Evolutionary conservation across 1,140 invertebrate species (phyloP), one percentile per base, ranked within the genome.

Genomic region (Drosophila mauritiana): DNA sequence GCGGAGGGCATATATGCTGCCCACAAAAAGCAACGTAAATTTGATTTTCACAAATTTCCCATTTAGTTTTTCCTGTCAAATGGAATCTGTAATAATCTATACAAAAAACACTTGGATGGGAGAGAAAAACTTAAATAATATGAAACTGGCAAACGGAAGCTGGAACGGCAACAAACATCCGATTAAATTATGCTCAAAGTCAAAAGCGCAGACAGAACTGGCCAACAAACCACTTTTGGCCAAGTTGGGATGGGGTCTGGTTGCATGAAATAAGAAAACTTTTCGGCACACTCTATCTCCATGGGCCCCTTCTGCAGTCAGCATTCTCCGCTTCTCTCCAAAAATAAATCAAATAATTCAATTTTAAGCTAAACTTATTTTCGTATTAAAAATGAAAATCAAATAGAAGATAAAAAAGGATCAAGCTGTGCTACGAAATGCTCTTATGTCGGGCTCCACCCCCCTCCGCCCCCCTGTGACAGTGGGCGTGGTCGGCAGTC

Each of bases 321-420:
- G 6, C 20, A 2, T 11, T 15, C 56, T 22, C 46, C 4, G 27
- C 39, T 15, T 10, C 55, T 51, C 49, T 57, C 68, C 59, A 54
- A 84, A 89, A 89, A 89, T 89, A 89, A 89, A 89, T 89, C 84
- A 89, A 89, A 89, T 89, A 89, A 89, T 89, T 89, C 84, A 89
- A 89, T 89, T 89, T 89, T 90, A 89, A 89, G 84, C 85, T 90
- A 89, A 89, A 89, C 84, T 89, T 89, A 89, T 89, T 89, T 89
- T 89, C 80, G 85, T 90, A 89, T 89, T 89, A 89, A 89, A 89
- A 89, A 89, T 89, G 84, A 89, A 90, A 89, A 89, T 89, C 84
- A 89, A 89, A 89, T 89, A 89, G 64, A 84, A 89, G 85, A 90
- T 90, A 89, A 89, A 89, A 89, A 89, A 89, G 84, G 85, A 89